These are phyloP conservation scores for Micromys minutus DNA, from an alignment of 2,113 vertebrate genomes.

Conservation along the genomic window DNA sequence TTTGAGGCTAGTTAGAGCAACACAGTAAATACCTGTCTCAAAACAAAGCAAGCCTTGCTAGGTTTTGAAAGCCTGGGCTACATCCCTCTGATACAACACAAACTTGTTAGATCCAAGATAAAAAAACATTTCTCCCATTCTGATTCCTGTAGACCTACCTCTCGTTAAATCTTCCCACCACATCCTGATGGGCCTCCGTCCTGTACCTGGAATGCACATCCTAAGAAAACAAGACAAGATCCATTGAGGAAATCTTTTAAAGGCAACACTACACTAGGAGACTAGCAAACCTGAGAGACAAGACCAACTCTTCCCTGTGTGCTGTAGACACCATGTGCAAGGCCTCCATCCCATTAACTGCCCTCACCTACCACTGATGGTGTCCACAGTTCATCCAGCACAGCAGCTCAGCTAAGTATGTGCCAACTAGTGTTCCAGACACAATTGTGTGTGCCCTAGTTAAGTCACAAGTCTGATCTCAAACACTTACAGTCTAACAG, in stretches of 20 bases:
- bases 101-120: neutral
- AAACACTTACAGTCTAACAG: neutral
- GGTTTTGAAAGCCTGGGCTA: neutral
- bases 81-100: neutral
- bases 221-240: slow-evolving; percentile 78
- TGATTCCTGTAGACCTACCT: slow-evolving; percentile 83
- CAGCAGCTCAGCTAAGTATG: neutral
- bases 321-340: neutral
- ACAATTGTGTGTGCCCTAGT: neutral
- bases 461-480: neutral
- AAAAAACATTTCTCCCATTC: neutral
- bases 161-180: slow-evolving; percentile 97
- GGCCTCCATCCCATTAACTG: neutral
- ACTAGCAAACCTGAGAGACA: neutral
- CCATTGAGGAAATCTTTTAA: neutral
- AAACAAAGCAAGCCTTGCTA: neutral
- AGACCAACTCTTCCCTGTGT: neutral
- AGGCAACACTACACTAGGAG: neutral
- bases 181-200: slow-evolving; percentile 97
- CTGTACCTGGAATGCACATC: slow-evolving; percentile 98
- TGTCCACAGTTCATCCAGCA: neutral
- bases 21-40: neutral
- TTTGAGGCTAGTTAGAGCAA: neutral
- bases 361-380: neutral
- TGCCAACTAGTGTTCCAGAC: neutral